Evolutionary conservation across 2,888 invertebrate genomes (phyloP), one percentile per base, ranked within the genome.

Genomic region (Leucophora obtusa): DNA sequence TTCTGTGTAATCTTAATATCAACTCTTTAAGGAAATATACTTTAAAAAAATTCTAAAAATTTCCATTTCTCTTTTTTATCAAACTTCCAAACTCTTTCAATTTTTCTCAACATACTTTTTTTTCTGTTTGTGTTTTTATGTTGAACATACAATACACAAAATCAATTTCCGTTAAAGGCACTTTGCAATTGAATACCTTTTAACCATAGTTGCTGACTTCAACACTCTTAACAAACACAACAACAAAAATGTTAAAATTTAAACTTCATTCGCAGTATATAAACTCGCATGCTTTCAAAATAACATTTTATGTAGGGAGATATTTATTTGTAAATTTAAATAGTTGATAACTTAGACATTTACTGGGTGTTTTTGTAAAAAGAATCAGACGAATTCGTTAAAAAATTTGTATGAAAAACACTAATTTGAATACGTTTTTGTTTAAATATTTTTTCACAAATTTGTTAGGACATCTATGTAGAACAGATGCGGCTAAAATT

Each of bases 151-250:
- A 70, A 65, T 73, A 66, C 65, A 75, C 75, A 82, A 82, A 82
- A 79, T 82, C 75, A 70, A 82, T 79, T 79, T 79, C 79, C 82
- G 69, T 70, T 82, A 70, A 72, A 79, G 63, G 62, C 75, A 78
- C 78, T 82, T 82, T 79, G 74, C 79, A 75, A 79, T 75, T 75
- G 79, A 82, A 82, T 82, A 82, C 71, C 75, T 82, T 71, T 78
- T 70, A 78, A 70, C 70, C 70, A 35, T 38, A 66, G 56, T 66
- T 66, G 60, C 73, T 70, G 77, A 77, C 69, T 81, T 81, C 77
- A 74, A 78, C 73, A 78, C 66, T 77, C 54, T 38, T 17, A 71
- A 24, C 47, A 70, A 53, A 65, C 17, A 11, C 2, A 56, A 4
- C 35, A 59, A 24, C 35, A 69, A 15, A 66, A 43, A 54, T 43